Conservation (phyloP, 2,888 invertebrate species). For the Thymelicus acteon region DNA sequence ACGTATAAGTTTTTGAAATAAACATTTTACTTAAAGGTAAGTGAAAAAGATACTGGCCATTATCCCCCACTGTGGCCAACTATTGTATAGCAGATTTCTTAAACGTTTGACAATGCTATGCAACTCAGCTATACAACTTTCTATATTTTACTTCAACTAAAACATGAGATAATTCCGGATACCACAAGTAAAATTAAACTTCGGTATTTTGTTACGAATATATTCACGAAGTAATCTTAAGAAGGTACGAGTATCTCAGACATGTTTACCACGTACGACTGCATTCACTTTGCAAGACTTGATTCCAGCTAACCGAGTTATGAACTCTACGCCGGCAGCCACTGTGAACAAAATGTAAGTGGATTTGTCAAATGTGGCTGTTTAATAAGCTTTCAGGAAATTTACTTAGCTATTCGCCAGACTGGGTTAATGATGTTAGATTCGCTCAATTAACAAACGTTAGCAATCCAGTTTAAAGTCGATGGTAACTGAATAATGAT, state of each 20-base stretch:
- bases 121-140: no score
- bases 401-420: not conserved
- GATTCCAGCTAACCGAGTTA: conserved; percentile 31
- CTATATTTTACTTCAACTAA: no score
- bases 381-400: conserved; percentile 70
- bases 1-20: no score
- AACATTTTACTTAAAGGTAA: no score
- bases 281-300: conserved; percentile 32
- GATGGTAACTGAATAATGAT: not conserved
- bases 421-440: not conserved
- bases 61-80: no score
- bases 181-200: conserved; percentile 1
- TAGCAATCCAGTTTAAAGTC: not conserved
- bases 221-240: conserved; percentile 5
- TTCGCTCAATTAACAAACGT: not conserved
- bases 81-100: no score
- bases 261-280: conserved; percentile 29
- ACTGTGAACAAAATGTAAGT: conserved; percentile 74
- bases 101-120: no score
- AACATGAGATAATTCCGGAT: not conserved
- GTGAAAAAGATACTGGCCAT: no score
- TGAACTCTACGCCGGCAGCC: conserved; percentile 18
- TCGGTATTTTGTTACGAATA: conserved; percentile 1
- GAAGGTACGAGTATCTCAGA: conserved; percentile 6
- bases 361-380: conserved; percentile 76